A percentile compares a stretch with the other conserved stretches of the same genome.
These are phyloP conservation scores for Agapornis canus DNA, from an alignment of 2,797 vertebrate species.

Conservation along the genomic window DNA sequence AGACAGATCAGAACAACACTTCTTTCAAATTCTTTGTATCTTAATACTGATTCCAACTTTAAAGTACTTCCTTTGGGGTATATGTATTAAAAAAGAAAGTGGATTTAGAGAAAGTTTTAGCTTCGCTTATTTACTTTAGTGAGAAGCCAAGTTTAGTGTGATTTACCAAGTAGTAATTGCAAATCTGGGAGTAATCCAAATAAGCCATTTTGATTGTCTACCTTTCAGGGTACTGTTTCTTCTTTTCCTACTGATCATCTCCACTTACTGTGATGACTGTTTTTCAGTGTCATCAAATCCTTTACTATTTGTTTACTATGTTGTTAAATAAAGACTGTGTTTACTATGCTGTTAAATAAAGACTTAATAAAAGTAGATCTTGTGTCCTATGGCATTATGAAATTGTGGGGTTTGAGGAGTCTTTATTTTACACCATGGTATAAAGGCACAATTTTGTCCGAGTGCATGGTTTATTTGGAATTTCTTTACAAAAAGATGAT, in stretches of 20 bases:
- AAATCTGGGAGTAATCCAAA: not conserved
- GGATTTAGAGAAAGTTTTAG: not conserved
- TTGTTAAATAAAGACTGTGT: not conserved
- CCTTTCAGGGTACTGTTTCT: not conserved
- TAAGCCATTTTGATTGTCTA: not conserved
- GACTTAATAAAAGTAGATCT: not conserved
- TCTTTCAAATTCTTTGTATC: not conserved
- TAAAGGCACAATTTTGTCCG: not conserved
- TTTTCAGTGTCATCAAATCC: not conserved
- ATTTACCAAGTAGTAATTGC: not conserved
- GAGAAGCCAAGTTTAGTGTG: not conserved
- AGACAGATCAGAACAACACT: not conserved
- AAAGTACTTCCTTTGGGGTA: not conserved
- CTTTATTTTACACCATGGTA: not conserved
- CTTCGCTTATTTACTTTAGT: not conserved
- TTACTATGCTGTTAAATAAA: not conserved
- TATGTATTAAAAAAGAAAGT: not conserved
- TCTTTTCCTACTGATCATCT: not conserved
- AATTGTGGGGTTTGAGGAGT: not conserved
- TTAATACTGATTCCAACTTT: not conserved
- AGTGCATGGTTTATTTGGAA: not conserved
- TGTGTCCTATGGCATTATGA: not conserved
- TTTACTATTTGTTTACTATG: not conserved
- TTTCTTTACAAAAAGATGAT: not conserved
- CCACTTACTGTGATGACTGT: not conserved